Percentiles rank a stretch among this genome's conserved stretches.
Evolutionary conservation across 2,113 vertebrate genomes (phyloP).

Genomic region (Antennarius striatus): DNA sequence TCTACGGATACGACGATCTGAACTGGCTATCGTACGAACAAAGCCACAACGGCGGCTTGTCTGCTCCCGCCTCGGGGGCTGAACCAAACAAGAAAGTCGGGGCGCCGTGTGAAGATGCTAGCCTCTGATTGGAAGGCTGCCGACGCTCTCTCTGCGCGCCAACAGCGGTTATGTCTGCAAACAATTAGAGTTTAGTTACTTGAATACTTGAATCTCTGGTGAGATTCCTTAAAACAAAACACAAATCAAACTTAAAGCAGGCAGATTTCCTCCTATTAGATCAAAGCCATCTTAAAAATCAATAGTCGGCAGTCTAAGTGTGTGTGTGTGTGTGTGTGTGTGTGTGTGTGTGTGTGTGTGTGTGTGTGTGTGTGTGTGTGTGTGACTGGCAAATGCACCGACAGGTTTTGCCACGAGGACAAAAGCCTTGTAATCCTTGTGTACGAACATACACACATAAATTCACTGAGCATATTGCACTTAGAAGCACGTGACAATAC

Average conservation of each 20-base stretch:
- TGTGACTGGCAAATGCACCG: not conserved
- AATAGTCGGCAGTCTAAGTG: slow-evolving; percentile 17
- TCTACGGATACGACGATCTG: too few species aligned
- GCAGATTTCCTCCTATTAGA: slow-evolving; percentile 17
- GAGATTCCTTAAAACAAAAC: slow-evolving; percentile 34
- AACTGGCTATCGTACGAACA: too few species aligned
- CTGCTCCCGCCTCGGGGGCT: too few species aligned
- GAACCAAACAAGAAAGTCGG: too few species aligned
- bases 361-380: too few species aligned
- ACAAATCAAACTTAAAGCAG: slow-evolving; percentile 24
- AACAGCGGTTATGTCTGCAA: slow-evolving; percentile 8
- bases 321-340: not conserved
- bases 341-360: too few species aligned
- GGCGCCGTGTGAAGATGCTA: too few species aligned
- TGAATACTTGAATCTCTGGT: slow-evolving; percentile 44
- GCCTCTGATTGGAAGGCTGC: too few species aligned
- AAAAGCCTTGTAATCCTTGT: slow-evolving; percentile 11
- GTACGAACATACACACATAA: slow-evolving; percentile 4
- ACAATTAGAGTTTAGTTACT: not conserved
- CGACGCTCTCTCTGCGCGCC: not conserved
- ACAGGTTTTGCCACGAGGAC: slow-evolving; percentile 1
- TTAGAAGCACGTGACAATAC: slow-evolving; percentile 37
- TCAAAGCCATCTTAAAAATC: slow-evolving; percentile 21
- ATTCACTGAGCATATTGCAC: slow-evolving; percentile 65
- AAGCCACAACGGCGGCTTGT: too few species aligned